Conservation (phyloP, 2,113 vertebrate genomes). For the Helogale parvula region DNA sequence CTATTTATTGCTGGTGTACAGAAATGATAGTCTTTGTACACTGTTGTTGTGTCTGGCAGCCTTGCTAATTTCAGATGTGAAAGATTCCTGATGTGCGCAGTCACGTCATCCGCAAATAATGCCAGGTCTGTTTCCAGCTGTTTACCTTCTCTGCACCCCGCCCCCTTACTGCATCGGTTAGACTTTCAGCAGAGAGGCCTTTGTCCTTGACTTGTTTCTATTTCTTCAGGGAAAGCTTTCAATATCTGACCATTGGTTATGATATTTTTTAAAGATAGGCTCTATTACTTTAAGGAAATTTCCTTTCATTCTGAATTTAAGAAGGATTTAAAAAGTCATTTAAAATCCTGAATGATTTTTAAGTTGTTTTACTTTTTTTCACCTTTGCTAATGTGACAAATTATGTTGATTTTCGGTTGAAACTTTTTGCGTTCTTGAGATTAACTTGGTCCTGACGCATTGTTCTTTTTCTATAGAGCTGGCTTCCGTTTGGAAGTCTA, state of each 20-base stretch:
- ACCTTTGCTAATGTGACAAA: neutral
- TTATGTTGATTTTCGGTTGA: slow-evolving; percentile 4
- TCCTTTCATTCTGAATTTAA: neutral
- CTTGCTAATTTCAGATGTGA: neutral
- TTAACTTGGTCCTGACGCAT: neutral
- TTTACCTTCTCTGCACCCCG: neutral
- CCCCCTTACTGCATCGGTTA: no score
- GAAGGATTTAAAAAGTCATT: neutral
- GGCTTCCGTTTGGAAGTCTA: neutral
- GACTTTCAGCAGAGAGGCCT: neutral
- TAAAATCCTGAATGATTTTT: neutral
- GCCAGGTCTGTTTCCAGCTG: neutral
- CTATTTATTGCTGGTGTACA: neutral
- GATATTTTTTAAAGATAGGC: neutral
- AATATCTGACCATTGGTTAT: neutral
- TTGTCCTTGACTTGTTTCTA: neutral
- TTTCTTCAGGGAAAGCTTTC: neutral
- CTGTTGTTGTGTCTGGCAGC: neutral
- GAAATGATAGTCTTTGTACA: neutral
- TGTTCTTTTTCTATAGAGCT: neutral
- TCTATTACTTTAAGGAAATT: neutral
- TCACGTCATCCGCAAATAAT: neutral
- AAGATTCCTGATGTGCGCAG: neutral
- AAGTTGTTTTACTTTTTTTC: neutral
- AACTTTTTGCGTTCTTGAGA: neutral